phyloP scores from a whole-genome alignment of 1,140 invertebrate genomes.

The Bradysia coprophila region DNA sequence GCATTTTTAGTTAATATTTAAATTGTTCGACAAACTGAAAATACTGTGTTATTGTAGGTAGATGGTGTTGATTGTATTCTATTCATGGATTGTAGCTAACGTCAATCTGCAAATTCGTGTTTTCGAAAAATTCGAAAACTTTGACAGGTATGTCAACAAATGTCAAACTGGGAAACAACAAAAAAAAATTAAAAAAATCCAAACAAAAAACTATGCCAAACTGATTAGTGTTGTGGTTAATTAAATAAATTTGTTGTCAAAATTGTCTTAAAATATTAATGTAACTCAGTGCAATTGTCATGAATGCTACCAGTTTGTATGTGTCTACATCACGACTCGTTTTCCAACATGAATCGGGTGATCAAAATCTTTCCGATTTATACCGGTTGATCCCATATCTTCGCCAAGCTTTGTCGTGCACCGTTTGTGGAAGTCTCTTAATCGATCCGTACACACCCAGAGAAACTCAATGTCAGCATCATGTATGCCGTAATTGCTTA shows the following conservation, averaged over 20 bases:
- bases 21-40: too few species aligned
- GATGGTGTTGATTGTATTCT: too few species aligned
- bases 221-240: neutral
- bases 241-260: neutral
- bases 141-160: too few species aligned
- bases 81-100: too few species aligned
- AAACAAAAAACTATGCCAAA: neutral
- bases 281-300: too few species aligned
- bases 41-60: too few species aligned
- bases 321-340: conserved; percentile 65
- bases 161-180: too few species aligned
- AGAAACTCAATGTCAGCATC: conserved; percentile 68
- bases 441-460: conserved; percentile 66
- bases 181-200: too few species aligned
- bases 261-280: neutral
- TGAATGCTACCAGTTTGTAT: conserved; percentile 74
- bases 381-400: conserved; percentile 66
- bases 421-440: conserved; percentile 67
- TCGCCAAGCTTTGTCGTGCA: conserved; percentile 70
- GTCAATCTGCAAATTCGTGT: too few species aligned
- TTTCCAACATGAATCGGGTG: conserved; percentile 36
- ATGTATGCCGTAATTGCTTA: conserved; percentile 65
- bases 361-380: conserved; percentile 60
- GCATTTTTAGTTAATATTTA: too few species aligned
- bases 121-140: too few species aligned